Evolutionary conservation across 2,888 invertebrate species (phyloP).

Genomic region (Chloromyia formosa): DNA sequence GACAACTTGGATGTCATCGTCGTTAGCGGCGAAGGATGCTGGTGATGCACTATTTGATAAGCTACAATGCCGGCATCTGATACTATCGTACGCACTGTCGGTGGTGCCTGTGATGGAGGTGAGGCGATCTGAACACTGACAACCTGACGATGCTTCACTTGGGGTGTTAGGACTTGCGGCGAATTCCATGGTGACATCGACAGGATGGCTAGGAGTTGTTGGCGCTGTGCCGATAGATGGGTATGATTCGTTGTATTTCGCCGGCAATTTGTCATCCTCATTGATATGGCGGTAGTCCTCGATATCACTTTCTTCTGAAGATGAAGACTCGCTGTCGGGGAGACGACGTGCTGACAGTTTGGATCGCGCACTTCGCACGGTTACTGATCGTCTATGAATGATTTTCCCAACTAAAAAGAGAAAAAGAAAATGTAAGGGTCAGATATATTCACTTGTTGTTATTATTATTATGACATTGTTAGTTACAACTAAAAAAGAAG

Average conservation of each 20-base stretch:
- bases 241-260: not conserved
- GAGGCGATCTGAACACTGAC: conserved; percentile 31
- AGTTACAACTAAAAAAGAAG: too few relatives aligned
- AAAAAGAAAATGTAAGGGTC: conserved; percentile 17
- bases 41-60: not conserved
- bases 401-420: conserved; percentile 47
- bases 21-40: not conserved
- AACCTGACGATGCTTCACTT: conserved; percentile 21
- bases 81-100: conserved; percentile 40
- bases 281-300: conserved; percentile 14
- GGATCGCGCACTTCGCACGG: conserved; percentile 42
- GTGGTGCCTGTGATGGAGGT: conserved; percentile 9
- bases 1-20: too few relatives aligned
- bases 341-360: conserved; percentile 28
- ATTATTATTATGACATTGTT: too few relatives aligned
- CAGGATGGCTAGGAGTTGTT: not conserved
- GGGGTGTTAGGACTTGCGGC: not conserved
- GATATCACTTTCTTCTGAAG: conserved; percentile 41
- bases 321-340: conserved; percentile 32
- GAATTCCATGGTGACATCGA: not conserved
- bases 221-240: not conserved
- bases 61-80: conserved; percentile 21
- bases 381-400: conserved; percentile 44
- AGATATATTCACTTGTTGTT: not conserved
- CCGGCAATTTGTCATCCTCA: not conserved